Percentiles rank a stretch among this genome's conserved stretches.
These are phyloP conservation scores for Pyrocoelia pectoralis DNA, from an alignment of 2,888 invertebrate genomes.

Conservation along the genomic window DNA sequence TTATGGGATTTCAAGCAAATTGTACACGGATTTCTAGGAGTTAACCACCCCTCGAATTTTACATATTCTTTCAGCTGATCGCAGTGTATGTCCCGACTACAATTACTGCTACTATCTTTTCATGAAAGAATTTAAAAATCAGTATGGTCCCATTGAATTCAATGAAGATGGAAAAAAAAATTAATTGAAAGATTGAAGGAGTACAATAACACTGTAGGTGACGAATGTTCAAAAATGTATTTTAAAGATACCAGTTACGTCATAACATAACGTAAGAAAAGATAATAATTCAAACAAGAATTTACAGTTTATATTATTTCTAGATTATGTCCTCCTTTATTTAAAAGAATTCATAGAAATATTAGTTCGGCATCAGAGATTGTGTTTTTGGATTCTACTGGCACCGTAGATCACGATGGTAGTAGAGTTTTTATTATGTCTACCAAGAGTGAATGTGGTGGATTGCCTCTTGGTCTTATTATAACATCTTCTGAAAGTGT, in stretches of 20 bases:
- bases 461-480: neutral
- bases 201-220: neutral
- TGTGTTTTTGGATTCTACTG: conserved; percentile 21
- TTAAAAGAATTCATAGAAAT: conserved; percentile 20
- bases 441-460: conserved; percentile 12
- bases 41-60: no score
- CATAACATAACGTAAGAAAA: neutral
- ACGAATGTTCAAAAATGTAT: conserved; percentile 6
- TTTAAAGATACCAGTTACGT: neutral
- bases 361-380: conserved; percentile 14
- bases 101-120: conserved; percentile 30
- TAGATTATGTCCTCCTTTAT: conserved; percentile 15
- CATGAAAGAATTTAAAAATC: conserved; percentile 18
- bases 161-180: neutral
- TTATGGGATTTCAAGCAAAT: no score
- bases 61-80: conserved; percentile 21
- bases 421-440: conserved; percentile 12
- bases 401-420: conserved; percentile 12
- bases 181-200: neutral
- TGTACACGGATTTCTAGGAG: no score
- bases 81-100: conserved; percentile 29
- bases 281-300: neutral
- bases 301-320: conserved; percentile 4
- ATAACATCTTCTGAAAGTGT: conserved; percentile 13
- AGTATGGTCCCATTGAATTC: neutral